Evolutionary conservation across 2,797 vertebrate species (phyloP).

Genomic region (Chelon labrosus): DNA sequence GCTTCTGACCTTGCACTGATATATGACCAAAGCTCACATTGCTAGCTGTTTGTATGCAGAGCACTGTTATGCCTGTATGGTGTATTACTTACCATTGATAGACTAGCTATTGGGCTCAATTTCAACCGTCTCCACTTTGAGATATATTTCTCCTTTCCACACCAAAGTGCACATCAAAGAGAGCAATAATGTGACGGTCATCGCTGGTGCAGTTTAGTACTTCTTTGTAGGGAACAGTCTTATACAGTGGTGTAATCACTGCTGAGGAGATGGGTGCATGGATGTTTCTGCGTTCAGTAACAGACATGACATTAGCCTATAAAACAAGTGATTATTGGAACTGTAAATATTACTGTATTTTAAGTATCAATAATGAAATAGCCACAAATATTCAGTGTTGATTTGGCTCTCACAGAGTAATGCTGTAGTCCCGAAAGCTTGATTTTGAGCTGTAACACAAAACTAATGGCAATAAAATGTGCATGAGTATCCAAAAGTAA

Average conservation of each 20-base stretch:
- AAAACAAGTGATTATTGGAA: not conserved
- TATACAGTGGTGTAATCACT: not conserved
- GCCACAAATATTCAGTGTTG: not conserved
- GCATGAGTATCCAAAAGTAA: not conserved
- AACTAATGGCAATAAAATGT: not conserved
- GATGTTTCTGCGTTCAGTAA: not conserved
- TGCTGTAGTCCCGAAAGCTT: not conserved
- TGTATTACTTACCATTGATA: slow-evolving; percentile 41
- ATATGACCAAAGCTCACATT: slow-evolving; percentile 11
- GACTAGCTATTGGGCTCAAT: slow-evolving; percentile 29
- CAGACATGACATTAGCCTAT: not conserved
- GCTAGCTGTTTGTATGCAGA: slow-evolving; percentile 31
- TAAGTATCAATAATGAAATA: not conserved
- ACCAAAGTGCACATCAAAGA: slow-evolving; percentile 37
- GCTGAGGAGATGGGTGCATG: not conserved
- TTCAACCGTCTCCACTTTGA: slow-evolving; percentile 36
- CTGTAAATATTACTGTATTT: no score
- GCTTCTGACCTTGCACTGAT: slow-evolving; percentile 31
- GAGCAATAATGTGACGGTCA: slow-evolving; percentile 6
- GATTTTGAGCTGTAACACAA: not conserved
- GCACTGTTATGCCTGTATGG: not conserved
- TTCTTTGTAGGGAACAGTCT: not conserved
- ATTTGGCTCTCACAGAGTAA: not conserved
- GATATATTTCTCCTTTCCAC: slow-evolving; percentile 20
- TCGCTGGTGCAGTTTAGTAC: not conserved